Conservation (phyloP, 2,113 vertebrate genomes). For the Lontra canadensis region DNA sequence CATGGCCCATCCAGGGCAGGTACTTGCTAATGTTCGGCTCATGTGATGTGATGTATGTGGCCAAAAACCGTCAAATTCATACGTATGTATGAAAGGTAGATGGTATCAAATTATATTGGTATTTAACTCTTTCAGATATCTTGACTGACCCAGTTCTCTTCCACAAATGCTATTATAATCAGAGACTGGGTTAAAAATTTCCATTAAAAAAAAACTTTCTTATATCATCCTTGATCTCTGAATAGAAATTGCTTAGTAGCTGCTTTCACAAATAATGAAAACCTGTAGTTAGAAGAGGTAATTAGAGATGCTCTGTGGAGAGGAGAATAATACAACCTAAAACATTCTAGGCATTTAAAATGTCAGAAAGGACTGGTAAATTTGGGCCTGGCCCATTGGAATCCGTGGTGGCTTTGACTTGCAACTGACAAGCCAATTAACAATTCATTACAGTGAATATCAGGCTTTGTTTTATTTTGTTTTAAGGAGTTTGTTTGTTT, state of each 20-base stretch:
- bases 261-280: conserved; percentile 51
- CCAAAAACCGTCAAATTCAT: not conserved
- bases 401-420: not conserved
- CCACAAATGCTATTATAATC: not conserved
- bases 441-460: not conserved
- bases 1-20: not conserved
- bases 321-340: not conserved
- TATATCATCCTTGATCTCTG: not conserved
- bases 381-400: not conserved
- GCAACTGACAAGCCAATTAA: conserved; percentile 8
- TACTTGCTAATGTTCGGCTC: not conserved
- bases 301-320: conserved; percentile 39
- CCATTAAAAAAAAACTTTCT: conserved; percentile 35
- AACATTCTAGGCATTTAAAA: not conserved
- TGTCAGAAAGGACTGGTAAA: conserved; percentile 35
- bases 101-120: not conserved
- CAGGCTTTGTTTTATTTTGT: conserved; percentile 31
- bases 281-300: conserved; percentile 39
- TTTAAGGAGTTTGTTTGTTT: not conserved
- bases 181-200: conserved; percentile 31
- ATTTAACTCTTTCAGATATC: conserved; percentile 3
- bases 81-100: not conserved
- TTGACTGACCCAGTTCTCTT: not conserved
- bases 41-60: not conserved
- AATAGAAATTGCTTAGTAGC: conserved; percentile 58